Percentiles rank a stretch among this genome's conserved stretches.
These are phyloP conservation scores for Pangasianodon gigas DNA, from an alignment of 2,113 vertebrate species.

Conservation along the genomic window DNA sequence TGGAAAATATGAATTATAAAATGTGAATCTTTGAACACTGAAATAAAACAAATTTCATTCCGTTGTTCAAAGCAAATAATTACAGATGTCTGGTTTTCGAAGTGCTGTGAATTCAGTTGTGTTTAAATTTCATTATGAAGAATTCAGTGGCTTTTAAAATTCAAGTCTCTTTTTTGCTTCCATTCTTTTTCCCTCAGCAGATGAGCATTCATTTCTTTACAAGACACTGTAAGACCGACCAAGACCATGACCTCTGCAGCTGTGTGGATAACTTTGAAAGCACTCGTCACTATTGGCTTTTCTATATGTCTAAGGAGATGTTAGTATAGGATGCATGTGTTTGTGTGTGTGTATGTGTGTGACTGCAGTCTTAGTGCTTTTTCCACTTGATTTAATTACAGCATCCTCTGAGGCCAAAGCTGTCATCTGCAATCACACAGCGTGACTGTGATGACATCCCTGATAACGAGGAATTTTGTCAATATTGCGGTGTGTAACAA, in stretches of 20 bases:
- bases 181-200: neutral
- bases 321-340: neutral
- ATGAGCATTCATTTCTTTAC: neutral
- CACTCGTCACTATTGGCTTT: neutral
- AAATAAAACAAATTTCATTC: neutral
- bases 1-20: neutral
- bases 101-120: neutral
- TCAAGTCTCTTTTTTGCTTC: neutral
- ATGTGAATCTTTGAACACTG: neutral
- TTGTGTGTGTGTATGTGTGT: constrained; percentile 26
- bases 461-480: constrained; percentile 47
- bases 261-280: neutral
- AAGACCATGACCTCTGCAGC: neutral
- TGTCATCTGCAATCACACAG: constrained; percentile 42
- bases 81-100: neutral
- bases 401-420: constrained; percentile 40
- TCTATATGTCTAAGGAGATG: neutral
- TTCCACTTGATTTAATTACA: constrained; percentile 52
- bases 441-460: constrained; percentile 38
- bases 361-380: constrained; percentile 22
- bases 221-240: neutral
- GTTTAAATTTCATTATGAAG: neutral
- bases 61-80: neutral
- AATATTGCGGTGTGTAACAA: constrained; percentile 31
- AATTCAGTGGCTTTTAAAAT: neutral